phyloP scores from a whole-genome alignment of 2,797 vertebrate species.

The Sebastes trivittatus region DNA sequence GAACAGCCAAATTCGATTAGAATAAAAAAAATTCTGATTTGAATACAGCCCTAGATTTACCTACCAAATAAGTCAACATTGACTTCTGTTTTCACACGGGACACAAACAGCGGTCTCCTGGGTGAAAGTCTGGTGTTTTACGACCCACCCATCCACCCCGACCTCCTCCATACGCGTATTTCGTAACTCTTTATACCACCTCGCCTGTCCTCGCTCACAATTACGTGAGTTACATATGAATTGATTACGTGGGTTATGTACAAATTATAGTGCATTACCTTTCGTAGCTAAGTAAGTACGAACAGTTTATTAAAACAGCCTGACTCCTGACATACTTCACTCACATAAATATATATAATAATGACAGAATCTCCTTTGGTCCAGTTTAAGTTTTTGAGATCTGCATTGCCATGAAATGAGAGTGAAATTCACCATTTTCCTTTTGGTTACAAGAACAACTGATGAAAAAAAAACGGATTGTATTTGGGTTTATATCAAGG shows the following conservation, averaged over 20 bases:
- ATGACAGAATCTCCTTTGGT: neutral
- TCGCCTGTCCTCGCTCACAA: neutral
- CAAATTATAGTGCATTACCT: too few relatives aligned
- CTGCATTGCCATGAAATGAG: neutral
- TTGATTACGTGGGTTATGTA: too few relatives aligned
- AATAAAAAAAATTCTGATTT: too few relatives aligned
- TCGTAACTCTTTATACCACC: neutral
- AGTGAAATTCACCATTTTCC: neutral
- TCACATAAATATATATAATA: neutral
- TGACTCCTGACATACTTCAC: neutral
- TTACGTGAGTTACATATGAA: neutral
- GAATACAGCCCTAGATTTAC: too few relatives aligned
- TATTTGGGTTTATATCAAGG: conserved; percentile 9
- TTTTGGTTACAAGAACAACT: neutral
- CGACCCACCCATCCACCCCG: neutral
- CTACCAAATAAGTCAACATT: too few relatives aligned
- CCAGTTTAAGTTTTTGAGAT: neutral
- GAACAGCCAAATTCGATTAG: too few relatives aligned
- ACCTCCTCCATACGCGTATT: neutral
- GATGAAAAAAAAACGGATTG: neutral
- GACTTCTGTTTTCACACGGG: too few relatives aligned
- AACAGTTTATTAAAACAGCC: neutral
- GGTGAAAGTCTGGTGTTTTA: neutral
- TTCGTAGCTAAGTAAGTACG: neutral
- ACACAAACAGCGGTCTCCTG: neutral